These are phyloP conservation scores for Sitobion miscanthi DNA, from an alignment of 1,140 invertebrate species.

Conservation along the genomic window DNA sequence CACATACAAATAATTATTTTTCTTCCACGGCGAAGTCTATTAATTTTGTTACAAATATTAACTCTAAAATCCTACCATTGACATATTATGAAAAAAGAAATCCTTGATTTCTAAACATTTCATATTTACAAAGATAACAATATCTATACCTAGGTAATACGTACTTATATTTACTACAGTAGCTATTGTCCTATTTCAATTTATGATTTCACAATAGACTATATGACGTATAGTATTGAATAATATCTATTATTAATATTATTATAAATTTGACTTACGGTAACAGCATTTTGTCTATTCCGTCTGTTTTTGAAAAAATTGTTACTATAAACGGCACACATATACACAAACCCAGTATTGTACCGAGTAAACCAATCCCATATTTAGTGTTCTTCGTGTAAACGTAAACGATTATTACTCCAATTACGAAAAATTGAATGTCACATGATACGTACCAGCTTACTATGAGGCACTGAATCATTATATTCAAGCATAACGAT, in stretches of 20 bases:
- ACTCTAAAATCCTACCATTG: too few relatives aligned
- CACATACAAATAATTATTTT: too few relatives aligned
- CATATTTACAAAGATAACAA: too few relatives aligned
- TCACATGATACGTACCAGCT: conserved; percentile 24
- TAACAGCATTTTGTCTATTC: background rate
- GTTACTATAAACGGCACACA: background rate
- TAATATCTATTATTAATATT: background rate
- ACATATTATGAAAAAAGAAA: too few relatives aligned
- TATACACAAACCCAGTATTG: background rate
- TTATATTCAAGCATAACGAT: background rate
- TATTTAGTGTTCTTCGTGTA: background rate
- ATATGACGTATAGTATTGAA: background rate
- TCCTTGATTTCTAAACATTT: too few relatives aligned
- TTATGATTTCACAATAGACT: too few relatives aligned
- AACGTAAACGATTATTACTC: background rate
- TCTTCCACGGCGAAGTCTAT: too few relatives aligned
- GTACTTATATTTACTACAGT: too few relatives aligned
- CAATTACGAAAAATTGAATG: conserved; percentile 1
- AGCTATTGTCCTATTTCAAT: too few relatives aligned
- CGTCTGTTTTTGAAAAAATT: background rate
- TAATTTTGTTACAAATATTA: too few relatives aligned
- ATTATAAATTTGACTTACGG: background rate
- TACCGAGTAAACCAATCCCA: background rate
- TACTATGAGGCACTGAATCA: background rate
- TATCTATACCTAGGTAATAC: too few relatives aligned